A percentile compares a stretch with the other conserved stretches of the same genome.
Evolutionary conservation across 1,140 invertebrate genomes (phyloP).

Genomic region (Bombus turneri): DNA sequence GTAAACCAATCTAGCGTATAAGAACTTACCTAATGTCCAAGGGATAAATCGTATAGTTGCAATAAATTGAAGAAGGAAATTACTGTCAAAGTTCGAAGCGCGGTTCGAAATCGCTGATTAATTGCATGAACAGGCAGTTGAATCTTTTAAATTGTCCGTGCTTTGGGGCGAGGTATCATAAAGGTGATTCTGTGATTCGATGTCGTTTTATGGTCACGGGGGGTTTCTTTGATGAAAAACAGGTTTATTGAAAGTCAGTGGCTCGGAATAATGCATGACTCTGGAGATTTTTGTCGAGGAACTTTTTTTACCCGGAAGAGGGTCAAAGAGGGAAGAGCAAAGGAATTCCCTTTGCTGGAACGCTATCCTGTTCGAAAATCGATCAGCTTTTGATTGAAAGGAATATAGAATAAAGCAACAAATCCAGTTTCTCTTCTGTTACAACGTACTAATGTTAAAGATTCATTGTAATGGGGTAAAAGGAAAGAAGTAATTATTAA

Average conservation of each 20-base stretch:
- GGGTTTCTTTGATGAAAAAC: conserved; percentile 26
- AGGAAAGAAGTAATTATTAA: no score
- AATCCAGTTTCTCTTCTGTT: not conserved
- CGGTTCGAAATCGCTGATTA: not conserved
- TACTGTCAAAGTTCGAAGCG: not conserved
- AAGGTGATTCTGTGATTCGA: conserved; percentile 9
- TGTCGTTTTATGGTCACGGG: not conserved
- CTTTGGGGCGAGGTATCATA: not conserved
- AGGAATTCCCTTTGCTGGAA: not conserved
- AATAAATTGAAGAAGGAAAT: no score
- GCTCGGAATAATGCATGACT: conserved; percentile 33
- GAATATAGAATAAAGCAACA: not conserved
- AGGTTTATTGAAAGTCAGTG: conserved; percentile 25
- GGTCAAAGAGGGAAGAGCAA: not conserved
- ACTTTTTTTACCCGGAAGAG: not conserved
- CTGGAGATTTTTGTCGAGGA: conserved; percentile 11
- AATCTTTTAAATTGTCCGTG: not conserved
- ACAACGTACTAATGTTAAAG: not conserved
- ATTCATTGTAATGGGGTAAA: not conserved
- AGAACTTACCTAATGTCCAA: no score
- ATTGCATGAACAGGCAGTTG: not conserved
- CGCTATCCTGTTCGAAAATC: not conserved
- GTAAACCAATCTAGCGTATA: no score
- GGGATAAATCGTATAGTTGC: no score
- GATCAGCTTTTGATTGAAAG: not conserved